Base-by-base conservation (phyloP, 2,113 vertebrate species). In the Apus apus region DNA sequence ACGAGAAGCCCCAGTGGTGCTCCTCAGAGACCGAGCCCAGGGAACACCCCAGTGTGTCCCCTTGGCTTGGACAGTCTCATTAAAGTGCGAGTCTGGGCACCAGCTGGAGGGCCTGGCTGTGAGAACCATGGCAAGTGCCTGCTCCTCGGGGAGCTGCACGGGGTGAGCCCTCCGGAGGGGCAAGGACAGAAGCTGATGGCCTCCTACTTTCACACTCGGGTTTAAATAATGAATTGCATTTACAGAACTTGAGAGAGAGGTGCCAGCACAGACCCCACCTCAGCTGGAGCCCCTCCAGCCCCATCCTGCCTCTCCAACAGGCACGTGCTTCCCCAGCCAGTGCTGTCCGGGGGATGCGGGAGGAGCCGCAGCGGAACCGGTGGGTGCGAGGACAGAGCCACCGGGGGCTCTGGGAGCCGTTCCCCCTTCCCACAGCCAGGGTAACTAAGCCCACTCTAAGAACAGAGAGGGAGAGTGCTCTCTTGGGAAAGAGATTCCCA, bases 401-500 rank as follows among this genome's bases (percentile, higher is more conserved):
- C 53, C 14, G 27, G 34, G 74, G 56, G 66, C 93, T 4, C 68
- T 22, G 27, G 3, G 29, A 56, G 2, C 8, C 27, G 43, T 13
- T 22, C 30, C 43, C 86, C 60, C 75, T 50, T 3, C 48, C 13
- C 1, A 25, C 79, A 34, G 87, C 4, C 9, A 34, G 51, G 79
- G 12, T n/a, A 85, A 48, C 40, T 50, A 78, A 68, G 65, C 82
- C 85, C 72, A 12, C 93, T 73, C 83, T 78, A 22, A 60, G 62
- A 72, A 90, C 81, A 87, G 78, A 90, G 93, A 84, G 58, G 89
- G 85, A 64, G 90, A 45, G 56, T 61, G 74, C 70, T 65, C 79
- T 93, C 84, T 32, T 16, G 79, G 94, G 94, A 93, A 94, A 81
- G 82, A 95, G 48, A 79, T 92, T 93, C 95, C 85, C 94, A 64